Base-by-base conservation (phyloP, 1,140 invertebrate genomes). In the Lutraria rhynchaena region DNA sequence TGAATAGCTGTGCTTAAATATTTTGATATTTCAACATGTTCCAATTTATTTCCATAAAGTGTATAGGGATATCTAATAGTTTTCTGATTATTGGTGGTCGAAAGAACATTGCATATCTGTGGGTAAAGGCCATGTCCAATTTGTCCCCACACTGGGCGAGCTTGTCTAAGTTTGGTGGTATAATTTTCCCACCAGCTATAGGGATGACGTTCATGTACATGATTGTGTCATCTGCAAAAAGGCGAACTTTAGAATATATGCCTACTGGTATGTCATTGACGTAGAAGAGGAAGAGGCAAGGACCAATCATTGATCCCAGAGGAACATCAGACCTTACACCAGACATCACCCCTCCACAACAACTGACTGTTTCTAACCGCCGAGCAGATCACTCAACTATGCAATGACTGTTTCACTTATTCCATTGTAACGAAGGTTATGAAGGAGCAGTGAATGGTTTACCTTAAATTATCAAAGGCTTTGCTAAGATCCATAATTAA, bases 221-320 rank as follows among this genome's bases (percentile, higher is more conserved):
- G 17, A 46, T 11, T 4, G 81, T 69, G 46, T 82, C 71, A 70
- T 82, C 81, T 49, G 81, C 71, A 65, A 82, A 82, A 17, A 82
- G 60, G 15, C 46, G 29, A 13, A 69, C 71, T 15, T n/a, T 51
- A 19, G 55, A 60, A 3, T 73, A 51, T 22, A 73, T 24, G 37
- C 37, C 27, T 61, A 63, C 61, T 15, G 80, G 65, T n/a, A 78
- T 53, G 58, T 74, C 82, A 71, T 83, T 83, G n/a, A 83, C 65
- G 37, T 63, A 83, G 65, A 80, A 61, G 15, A 83, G 41, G 46
- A 83, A 80, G 0, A 83, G 37, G n/a, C 63, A 29, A 1, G 71
- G 73, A 15, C 69, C 82, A 3, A 80, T 33, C 9, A 73, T 60
- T 11, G 82, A 83, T 3, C 82, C 75, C 53, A 80, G 75, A 1